Evolutionary conservation across 2,888 invertebrate genomes (phyloP), one percentile per base, ranked within the genome.

Genomic region (Agrotis exclamationis): DNA sequence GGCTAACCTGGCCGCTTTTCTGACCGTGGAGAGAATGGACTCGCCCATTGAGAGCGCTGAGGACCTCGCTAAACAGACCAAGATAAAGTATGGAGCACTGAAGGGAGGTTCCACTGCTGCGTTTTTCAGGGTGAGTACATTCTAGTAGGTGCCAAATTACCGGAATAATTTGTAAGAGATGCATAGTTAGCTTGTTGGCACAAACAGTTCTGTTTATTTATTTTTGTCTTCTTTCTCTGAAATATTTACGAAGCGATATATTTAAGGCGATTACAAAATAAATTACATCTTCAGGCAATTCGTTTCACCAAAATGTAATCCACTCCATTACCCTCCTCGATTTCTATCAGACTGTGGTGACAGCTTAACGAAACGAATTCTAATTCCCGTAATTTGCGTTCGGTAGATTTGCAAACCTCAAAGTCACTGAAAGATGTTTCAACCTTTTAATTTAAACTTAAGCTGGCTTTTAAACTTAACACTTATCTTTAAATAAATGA

Each of bases 21-120:
- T 99, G 6, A 99, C 99, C 0, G 98, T 98, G 20, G 99, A 98
- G 89, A 96, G 99, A 85, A 99, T 99, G 98, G 99, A 99, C 85
- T 98, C 98, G 14, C 99, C 99, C 1, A 99, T 99, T 70, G 99
- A 99, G 91, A 98, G 98, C 87, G 99, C 99, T 0, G 99, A 99
- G 89, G 99, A 99, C 93, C 96, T 99, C 64, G 99, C 99, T 33
- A 99, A 98, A 89, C 99, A 99, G 94, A 99, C 99, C 0, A 98
- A 98, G 93, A 99, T 99, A 86, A 99, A 99, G 92, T 99, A 99
- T 92, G 99, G 99, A 0, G 98, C 99, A 9, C 94, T 99, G n/a
- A 97, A 97, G 79, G 98, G 98, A 54, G 99, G 99, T 63, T 99
- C 99, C 0, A 99, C 99, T 0, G 98, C 98, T 56, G 97, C 98